These are phyloP conservation scores for Drosophila biarmipes DNA, from an alignment of 1,140 invertebrate genomes.

Conservation along the genomic window DNA sequence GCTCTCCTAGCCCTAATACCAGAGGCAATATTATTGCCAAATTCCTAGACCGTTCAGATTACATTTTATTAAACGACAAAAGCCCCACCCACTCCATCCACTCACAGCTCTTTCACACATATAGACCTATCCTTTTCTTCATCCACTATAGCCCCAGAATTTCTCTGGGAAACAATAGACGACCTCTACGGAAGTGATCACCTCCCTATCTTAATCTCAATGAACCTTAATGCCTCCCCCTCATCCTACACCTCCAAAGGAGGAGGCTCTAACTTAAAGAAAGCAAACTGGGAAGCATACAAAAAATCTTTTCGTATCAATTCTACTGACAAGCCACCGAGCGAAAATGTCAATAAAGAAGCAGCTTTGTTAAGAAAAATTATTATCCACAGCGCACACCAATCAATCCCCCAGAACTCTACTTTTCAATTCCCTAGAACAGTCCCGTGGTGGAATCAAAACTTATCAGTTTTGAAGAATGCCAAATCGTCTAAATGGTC, in stretches of 20 bases:
- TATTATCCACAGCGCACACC: too few species aligned
- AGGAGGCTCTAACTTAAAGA: too few species aligned
- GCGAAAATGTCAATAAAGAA: background rate
- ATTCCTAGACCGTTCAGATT: conserved; percentile 2
- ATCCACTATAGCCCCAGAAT: background rate
- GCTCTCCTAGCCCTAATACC: background rate
- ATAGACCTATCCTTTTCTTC: background rate
- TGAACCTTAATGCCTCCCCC: background rate
- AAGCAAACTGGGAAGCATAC: background rate
- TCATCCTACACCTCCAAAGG: background rate
- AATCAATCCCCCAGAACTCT: too few species aligned
- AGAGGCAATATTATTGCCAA: conserved; percentile 3
- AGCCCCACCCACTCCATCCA: too few species aligned
- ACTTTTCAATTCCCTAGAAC: too few species aligned
- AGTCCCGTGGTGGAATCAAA: too few species aligned
- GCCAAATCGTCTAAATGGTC: too few species aligned
- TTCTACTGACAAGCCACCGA: background rate
- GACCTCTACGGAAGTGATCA: background rate
- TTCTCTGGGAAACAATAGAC: conserved; percentile 1
- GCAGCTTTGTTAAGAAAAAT: conserved; percentile 1
- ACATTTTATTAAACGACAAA: conserved; percentile 1
- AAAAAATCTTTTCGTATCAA: background rate
- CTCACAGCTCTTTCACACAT: background rate
- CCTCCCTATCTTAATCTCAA: background rate
- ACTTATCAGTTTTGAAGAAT: too few species aligned